A percentile compares a stretch with the other conserved stretches of the same genome.
Evolutionary conservation across 2,797 vertebrate species (phyloP).

Genomic region (Lerista edwardsae): DNA sequence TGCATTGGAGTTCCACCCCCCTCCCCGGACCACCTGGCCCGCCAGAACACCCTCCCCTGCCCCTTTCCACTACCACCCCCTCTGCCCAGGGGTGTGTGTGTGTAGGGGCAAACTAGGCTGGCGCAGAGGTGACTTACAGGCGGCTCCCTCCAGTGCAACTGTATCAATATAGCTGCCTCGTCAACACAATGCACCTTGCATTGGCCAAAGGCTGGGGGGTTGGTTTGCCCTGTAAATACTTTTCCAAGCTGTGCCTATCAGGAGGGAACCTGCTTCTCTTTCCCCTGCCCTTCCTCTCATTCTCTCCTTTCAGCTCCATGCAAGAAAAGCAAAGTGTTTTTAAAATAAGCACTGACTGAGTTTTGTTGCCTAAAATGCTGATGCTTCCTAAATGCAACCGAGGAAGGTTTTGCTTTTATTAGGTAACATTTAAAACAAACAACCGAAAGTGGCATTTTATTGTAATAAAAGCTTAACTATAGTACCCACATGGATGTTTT

Average conservation of each 20-base stretch:
- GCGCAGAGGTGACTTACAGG: too few relatives aligned
- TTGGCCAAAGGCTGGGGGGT: too few relatives aligned
- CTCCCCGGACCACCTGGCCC: too few relatives aligned
- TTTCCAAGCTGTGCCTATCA: rapidly evolving
- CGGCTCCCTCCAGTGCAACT: too few relatives aligned
- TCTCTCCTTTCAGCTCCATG: neutral
- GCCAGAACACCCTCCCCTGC: too few relatives aligned
- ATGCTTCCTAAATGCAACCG: neutral
- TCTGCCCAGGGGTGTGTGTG: too few relatives aligned
- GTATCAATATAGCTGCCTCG: too few relatives aligned
- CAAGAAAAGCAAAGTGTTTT: neutral
- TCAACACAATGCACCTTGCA: too few relatives aligned
- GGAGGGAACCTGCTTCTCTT: neutral
- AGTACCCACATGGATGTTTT: neutral
- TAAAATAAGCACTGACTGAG: neutral
- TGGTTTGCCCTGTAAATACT: too few relatives aligned
- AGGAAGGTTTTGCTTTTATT: neutral
- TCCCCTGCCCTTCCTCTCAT: neutral
- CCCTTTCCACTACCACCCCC: too few relatives aligned
- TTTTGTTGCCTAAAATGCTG: neutral
- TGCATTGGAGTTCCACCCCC: too few relatives aligned
- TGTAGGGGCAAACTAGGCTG: too few relatives aligned
- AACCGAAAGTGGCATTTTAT: neutral
- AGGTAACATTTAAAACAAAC: neutral
- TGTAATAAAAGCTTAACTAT: constrained; percentile 12